phyloP scores from a whole-genome alignment of 1,140 invertebrate genomes.

The Drosophila nigromelanica region DNA sequence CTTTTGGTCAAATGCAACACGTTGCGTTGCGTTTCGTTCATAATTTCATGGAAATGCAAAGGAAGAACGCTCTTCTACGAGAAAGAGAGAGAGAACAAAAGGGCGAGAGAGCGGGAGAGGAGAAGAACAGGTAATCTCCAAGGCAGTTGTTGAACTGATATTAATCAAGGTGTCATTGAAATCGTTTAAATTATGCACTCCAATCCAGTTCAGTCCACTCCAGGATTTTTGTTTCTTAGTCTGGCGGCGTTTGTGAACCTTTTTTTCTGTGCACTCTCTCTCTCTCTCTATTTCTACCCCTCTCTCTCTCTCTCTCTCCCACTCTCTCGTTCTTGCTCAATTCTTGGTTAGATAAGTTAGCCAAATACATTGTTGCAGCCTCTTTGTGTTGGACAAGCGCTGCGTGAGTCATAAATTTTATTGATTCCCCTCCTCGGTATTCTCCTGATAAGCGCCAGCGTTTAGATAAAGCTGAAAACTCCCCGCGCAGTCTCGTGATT shows the following conservation, averaged over 20 bases:
- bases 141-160: slow-evolving; percentile 65
- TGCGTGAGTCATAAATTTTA: slow-evolving; percentile 72
- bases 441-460: slow-evolving; percentile 72
- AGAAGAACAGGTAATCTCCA: slow-evolving; percentile 36
- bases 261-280: slow-evolving; percentile 28
- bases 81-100: slow-evolving; percentile 8
- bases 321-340: neutral
- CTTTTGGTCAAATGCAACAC: slow-evolving; percentile 74
- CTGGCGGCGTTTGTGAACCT: slow-evolving; percentile 71
- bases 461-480: slow-evolving; percentile 65
- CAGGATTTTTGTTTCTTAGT: slow-evolving; percentile 53
- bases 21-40: slow-evolving; percentile 70
- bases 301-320: neutral
- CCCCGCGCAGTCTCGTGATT: slow-evolving; percentile 10
- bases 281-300: slow-evolving; percentile 2
- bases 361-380: slow-evolving; percentile 50
- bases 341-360: slow-evolving; percentile 47
- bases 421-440: slow-evolving; percentile 32
- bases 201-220: slow-evolving; percentile 39
- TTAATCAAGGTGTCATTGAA: slow-evolving; percentile 84
- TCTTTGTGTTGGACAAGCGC: slow-evolving; percentile 37
- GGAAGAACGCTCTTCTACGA: neutral
- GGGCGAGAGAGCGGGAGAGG: slow-evolving; percentile 3
- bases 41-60: slow-evolving; percentile 75
- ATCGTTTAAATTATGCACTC: slow-evolving; percentile 82